Base-by-base conservation (phyloP, 1,140 invertebrate species). In the Meloidogyne floridensis region DNA sequence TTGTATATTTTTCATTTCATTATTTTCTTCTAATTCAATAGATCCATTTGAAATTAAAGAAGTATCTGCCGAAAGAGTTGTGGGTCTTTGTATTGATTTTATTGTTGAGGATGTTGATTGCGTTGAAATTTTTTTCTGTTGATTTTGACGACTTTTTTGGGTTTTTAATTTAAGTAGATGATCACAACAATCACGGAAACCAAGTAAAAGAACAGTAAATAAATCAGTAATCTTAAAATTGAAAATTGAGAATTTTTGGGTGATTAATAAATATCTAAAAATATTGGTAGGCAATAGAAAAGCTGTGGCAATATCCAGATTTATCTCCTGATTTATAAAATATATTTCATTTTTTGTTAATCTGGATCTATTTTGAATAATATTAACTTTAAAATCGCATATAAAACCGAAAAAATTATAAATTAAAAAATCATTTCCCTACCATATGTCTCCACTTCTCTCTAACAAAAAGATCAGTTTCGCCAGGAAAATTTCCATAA, bases 171-270 rank as follows among this genome's bases (percentile, higher is more conserved):
- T 89, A 10, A 87, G 74, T 43, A 87, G 51, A 54, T 80, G 54
- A 20, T 89, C 86, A 65, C 77, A 86, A 69, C 86, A 87, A 71
- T 87, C 87, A 42, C 87, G 85, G 32, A 89, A 72, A 32, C 80
- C 81, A 8, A 72, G 51, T 13, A 89, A 69, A 54, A 89, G 72
- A n/a, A 80, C 56, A n/a, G 86, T 80, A 56, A 89, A 87, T 11
- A 85, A 54, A 59, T 88, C 83, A 13, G 87, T 80, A 3, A 89
- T 84, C 77, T 79, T 32, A 43, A 65, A 72, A 72, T 32, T 32
- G 32, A 32, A 32, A 32, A 32, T 20, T 70, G n/a, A 9, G 13
- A 65, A 65, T 5, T n/a, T 47, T 65, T 6, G n/a, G 5, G 4
- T 65, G 4, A 59, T 13, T 13, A 4, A 15, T 13, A 59, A 59